Percentiles rank a stretch among this genome's conserved stretches.
These are phyloP conservation scores for Umimayanthus chanpuru DNA, from an alignment of 92 coral and sea anemone species.

Conservation along the genomic window DNA sequence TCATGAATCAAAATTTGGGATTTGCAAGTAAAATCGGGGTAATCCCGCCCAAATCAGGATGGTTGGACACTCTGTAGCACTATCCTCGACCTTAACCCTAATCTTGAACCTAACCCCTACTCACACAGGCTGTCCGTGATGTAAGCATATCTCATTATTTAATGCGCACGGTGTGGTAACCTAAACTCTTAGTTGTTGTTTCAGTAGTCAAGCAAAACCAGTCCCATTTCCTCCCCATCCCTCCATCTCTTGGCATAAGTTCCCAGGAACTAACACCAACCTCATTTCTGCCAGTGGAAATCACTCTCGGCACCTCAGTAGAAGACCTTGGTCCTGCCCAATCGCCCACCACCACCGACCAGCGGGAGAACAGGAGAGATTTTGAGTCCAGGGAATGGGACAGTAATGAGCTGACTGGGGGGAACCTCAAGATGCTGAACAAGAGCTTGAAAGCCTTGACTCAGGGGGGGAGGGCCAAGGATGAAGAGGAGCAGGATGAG, in stretches of 20 bases:
- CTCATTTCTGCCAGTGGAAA: slow-evolving; percentile 53
- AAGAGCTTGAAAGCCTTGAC: slow-evolving; percentile 70
- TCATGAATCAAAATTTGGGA: too few relatives aligned
- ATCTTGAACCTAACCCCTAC: too few relatives aligned
- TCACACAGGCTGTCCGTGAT: too few relatives aligned
- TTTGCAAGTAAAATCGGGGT: too few relatives aligned
- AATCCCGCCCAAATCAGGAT: too few relatives aligned
- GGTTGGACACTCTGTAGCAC: too few relatives aligned
- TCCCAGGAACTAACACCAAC: neutral
- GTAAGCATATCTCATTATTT: too few relatives aligned
- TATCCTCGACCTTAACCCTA: too few relatives aligned
- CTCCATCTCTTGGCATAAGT: slow-evolving; percentile 9
- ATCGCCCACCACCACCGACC: slow-evolving; percentile 70
- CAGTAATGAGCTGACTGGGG: slow-evolving; percentile 89
- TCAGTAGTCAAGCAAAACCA: too few relatives aligned
- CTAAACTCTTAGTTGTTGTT: too few relatives aligned
- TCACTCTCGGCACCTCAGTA: slow-evolving; percentile 48
- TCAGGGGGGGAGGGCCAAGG: slow-evolving; percentile 29
- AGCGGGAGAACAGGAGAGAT: slow-evolving; percentile 52
- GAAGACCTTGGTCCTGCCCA: slow-evolving; percentile 77
- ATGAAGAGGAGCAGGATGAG: slow-evolving; percentile 60
- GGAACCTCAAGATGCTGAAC: slow-evolving; percentile 79
- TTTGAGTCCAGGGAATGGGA: slow-evolving; percentile 64
- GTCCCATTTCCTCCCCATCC: neutral
- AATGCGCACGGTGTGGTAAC: too few relatives aligned